phyloP scores from a whole-genome alignment of 2,888 invertebrate genomes.

The Apamea crenata region DNA sequence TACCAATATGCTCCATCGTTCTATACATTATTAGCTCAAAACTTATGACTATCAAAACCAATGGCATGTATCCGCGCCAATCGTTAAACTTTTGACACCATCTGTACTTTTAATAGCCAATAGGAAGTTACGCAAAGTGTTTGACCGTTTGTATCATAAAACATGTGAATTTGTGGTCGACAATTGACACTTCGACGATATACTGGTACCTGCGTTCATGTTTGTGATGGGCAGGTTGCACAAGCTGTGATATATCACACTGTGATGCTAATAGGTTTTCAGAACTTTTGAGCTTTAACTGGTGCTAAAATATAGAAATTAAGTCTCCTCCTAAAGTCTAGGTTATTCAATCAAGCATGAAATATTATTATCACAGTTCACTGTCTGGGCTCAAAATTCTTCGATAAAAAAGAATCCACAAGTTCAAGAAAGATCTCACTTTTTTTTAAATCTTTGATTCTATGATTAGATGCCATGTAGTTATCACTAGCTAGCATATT shows the following conservation, averaged over 20 bases:
- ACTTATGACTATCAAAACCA: background rate
- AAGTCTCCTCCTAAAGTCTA: background rate
- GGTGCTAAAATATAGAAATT: background rate
- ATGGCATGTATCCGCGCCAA: background rate
- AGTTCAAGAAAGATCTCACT: background rate
- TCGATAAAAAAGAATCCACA: too few species aligned
- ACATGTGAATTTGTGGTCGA: slow-evolving; percentile 77
- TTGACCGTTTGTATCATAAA: slow-evolving; percentile 64
- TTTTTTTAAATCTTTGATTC: background rate
- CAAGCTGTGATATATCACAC: slow-evolving; percentile 35
- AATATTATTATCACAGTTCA: background rate
- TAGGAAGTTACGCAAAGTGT: slow-evolving; percentile 75
- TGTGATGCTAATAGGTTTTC: slow-evolving; percentile 46
- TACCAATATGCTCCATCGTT: background rate
- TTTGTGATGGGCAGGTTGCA: slow-evolving; percentile 54
- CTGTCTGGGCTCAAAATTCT: background rate
- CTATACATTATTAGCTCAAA: background rate
- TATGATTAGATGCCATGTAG: background rate
- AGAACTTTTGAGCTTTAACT: slow-evolving; percentile 15
- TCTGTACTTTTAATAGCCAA: slow-evolving; percentile 38
- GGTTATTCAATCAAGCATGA: background rate
- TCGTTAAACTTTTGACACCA: slow-evolving; percentile 24
- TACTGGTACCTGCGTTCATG: slow-evolving; percentile 50
- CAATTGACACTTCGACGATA: slow-evolving; percentile 64
- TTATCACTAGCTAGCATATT: background rate